These are phyloP conservation scores for Trinorchestia longiramus DNA, from an alignment of 1,140 invertebrate species.

Conservation along the genomic window DNA sequence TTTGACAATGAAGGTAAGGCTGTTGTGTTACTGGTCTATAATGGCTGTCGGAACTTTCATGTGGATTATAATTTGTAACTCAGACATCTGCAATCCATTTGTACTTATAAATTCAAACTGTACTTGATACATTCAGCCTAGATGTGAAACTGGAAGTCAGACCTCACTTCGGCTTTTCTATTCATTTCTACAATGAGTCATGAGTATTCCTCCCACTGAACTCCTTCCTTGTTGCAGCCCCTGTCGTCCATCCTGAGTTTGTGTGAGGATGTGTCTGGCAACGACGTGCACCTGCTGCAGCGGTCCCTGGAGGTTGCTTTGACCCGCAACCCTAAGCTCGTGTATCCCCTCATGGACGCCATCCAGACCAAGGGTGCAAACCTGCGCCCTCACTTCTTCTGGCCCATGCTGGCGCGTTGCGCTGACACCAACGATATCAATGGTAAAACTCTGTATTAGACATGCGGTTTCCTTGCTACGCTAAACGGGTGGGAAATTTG, in stretches of 20 bases:
- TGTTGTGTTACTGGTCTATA: no score
- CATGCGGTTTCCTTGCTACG: neutral
- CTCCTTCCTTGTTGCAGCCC: neutral
- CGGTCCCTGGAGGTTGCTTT: neutral
- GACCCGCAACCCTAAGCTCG: constrained; percentile 24
- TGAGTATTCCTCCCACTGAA: no score
- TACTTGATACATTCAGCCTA: no score
- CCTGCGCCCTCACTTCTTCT: constrained; percentile 39
- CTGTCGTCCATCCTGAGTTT: neutral
- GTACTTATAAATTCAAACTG: no score
- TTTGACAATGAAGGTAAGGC: no score
- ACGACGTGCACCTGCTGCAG: constrained; percentile 2
- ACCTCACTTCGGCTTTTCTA: no score
- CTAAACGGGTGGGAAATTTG: no score
- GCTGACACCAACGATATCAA: neutral
- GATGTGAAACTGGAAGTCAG: no score
- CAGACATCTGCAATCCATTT: no score
- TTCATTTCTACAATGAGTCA: no score
- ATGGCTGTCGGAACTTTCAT: no score
- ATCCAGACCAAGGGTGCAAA: neutral
- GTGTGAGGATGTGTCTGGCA: neutral
- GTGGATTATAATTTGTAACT: no score
- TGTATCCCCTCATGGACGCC: constrained; percentile 39
- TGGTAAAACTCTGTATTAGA: neutral
- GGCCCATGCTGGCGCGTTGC: neutral